Evolutionary conservation across 2,888 invertebrate genomes (phyloP).

Genomic region (Perizoma affinitatum): DNA sequence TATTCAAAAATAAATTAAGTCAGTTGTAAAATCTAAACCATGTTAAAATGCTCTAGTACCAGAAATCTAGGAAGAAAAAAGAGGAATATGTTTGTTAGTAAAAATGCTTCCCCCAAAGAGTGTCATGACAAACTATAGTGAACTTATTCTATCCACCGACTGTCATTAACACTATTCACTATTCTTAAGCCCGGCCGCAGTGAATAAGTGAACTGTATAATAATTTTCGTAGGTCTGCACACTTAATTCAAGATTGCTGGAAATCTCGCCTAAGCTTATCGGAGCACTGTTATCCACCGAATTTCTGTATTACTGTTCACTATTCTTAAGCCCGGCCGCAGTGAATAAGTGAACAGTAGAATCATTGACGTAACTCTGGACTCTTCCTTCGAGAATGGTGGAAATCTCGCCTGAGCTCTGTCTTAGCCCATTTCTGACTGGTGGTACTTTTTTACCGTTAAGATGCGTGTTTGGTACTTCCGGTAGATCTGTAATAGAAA

Average conservation of each 20-base stretch:
- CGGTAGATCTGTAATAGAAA: constrained; percentile 28
- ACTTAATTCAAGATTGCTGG: constrained; percentile 72
- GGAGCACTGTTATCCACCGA: neutral
- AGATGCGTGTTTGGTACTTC: constrained; percentile 33
- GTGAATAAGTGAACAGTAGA: constrained; percentile 63
- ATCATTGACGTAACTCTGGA: constrained; percentile 60
- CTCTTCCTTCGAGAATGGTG: constrained; percentile 71
- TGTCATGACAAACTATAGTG: too few relatives aligned
- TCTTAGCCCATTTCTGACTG: constrained; percentile 63
- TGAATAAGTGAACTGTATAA: constrained; percentile 63
- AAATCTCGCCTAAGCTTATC: constrained; percentile 67
- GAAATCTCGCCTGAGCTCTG: constrained; percentile 71
- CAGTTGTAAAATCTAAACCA: too few relatives aligned
- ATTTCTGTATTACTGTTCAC: constrained; percentile 13
- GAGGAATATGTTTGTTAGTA: too few relatives aligned
- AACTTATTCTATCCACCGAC: neutral
- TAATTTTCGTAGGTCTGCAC: constrained; percentile 61
- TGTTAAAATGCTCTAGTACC: too few relatives aligned
- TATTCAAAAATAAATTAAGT: too few relatives aligned
- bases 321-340: constrained; percentile 45
- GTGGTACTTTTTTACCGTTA: constrained; percentile 66
- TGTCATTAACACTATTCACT: constrained; percentile 18
- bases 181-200: constrained; percentile 46
- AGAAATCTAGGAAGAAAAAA: too few relatives aligned
- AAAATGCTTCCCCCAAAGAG: too few relatives aligned